Conservation (phyloP, 2,888 invertebrate species). For the Trachelus iudaicus region DNA sequence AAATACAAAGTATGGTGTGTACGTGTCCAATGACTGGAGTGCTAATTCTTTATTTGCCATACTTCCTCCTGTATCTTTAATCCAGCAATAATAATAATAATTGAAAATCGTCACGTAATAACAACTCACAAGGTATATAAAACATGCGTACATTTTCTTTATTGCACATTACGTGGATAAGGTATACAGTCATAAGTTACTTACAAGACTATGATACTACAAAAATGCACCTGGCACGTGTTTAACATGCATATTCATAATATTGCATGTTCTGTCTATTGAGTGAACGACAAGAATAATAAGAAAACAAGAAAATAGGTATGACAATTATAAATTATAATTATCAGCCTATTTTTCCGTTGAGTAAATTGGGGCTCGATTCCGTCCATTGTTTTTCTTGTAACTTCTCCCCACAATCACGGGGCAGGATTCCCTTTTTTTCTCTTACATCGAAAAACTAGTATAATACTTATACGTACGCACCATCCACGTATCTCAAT, state of each 20-base stretch:
- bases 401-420: background rate
- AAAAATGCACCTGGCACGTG: background rate
- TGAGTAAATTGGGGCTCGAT: background rate
- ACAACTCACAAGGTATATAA: background rate
- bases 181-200: conserved; percentile 1
- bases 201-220: background rate
- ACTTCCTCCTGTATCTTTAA: background rate
- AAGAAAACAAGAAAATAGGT: background rate
- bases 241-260: background rate
- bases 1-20: conserved; percentile 55
- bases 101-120: background rate
- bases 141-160: background rate
- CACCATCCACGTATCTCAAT: background rate
- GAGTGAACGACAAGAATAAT: background rate
- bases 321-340: background rate
- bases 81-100: background rate
- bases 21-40: conserved; percentile 33
- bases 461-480: background rate
- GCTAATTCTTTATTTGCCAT: background rate
- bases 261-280: background rate
- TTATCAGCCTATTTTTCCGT: background rate
- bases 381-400: background rate
- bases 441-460: background rate
- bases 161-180: background rate
- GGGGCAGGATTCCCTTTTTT: background rate